A percentile compares a stretch with the other conserved stretches of the same genome.
Conservation (phyloP, 2,113 vertebrate species). For the Cyanoderma ruficeps region DNA sequence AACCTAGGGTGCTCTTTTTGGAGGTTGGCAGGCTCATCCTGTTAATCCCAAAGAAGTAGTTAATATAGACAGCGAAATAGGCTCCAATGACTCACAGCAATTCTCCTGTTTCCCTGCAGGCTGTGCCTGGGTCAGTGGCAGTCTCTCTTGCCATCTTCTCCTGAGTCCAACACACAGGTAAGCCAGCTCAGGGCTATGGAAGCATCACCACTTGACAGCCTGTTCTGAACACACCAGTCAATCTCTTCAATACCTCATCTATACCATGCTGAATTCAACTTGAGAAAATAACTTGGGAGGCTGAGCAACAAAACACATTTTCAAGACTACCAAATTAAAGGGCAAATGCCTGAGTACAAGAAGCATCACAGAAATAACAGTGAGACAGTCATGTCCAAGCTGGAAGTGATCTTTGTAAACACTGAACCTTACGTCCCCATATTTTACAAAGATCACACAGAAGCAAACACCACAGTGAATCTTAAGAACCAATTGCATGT, state of each 20-base stretch:
- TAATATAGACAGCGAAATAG: constrained; percentile 28
- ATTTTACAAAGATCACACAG: constrained; percentile 39
- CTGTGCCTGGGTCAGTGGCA: background rate
- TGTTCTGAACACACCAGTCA: background rate
- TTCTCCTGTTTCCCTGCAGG: background rate
- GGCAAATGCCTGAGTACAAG: background rate
- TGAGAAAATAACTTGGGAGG: background rate
- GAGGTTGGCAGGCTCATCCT: background rate
- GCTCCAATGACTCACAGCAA: background rate
- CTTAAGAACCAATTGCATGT: constrained; percentile 41
- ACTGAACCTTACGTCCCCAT: constrained; percentile 1
- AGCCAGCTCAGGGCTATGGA: background rate
- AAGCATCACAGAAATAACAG: background rate
- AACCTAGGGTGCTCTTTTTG: background rate
- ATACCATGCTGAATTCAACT: background rate
- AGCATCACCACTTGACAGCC: background rate
- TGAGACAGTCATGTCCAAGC: background rate
- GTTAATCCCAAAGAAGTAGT: background rate
- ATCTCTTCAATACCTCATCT: background rate
- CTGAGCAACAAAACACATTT: background rate
- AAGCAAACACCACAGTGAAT: constrained; percentile 24
- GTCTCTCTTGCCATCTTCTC: background rate
- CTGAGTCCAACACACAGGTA: background rate
- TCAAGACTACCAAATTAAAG: background rate
- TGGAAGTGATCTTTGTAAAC: constrained; percentile 15